These are phyloP conservation scores for Passer montanus DNA, from an alignment of 2,113 vertebrate species.

Conservation along the genomic window DNA sequence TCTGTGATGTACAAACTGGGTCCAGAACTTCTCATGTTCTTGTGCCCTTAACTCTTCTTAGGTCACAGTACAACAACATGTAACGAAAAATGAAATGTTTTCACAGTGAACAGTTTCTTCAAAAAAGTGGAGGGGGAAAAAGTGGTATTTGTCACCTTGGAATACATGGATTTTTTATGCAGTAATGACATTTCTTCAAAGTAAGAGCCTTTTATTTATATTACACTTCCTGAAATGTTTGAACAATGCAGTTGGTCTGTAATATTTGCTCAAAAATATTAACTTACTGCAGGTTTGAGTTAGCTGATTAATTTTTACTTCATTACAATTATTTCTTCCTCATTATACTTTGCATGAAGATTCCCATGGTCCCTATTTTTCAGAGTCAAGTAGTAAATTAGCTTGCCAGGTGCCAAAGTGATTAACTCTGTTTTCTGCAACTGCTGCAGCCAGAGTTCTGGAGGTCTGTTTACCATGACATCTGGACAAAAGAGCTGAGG, in stretches of 20 bases:
- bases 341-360: background rate
- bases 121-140: background rate
- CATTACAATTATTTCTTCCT: background rate
- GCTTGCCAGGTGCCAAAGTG: background rate
- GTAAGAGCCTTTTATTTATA: background rate
- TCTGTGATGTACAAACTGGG: background rate
- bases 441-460: background rate
- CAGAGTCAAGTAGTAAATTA: background rate
- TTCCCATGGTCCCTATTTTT: background rate
- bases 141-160: background rate
- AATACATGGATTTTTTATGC: background rate
- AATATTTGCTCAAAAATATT: background rate
- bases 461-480: background rate
- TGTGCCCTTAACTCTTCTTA: background rate
- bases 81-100: background rate
- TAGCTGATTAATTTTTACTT: background rate
- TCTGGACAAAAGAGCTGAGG: background rate
- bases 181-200: background rate
- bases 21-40: constrained; percentile 42
- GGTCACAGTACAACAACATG: background rate
- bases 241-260: background rate
- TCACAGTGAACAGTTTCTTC: background rate
- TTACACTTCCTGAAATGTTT: background rate
- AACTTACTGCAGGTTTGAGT: background rate
- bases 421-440: background rate